phyloP scores from a whole-genome alignment of 2,888 invertebrate genomes.

The Amiota mariae region DNA sequence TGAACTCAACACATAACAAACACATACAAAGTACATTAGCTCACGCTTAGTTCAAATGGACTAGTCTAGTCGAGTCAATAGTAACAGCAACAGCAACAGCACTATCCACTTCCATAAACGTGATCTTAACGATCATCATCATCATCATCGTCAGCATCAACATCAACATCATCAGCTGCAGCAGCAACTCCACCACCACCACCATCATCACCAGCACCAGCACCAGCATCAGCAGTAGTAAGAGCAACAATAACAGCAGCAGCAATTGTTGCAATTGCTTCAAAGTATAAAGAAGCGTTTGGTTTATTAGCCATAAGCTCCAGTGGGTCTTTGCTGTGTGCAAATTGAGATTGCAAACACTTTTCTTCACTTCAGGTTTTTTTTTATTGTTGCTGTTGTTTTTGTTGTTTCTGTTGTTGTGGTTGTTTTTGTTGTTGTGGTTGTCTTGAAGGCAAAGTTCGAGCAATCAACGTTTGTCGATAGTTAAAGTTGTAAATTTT shows the following conservation, averaged over 20 bases:
- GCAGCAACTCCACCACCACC: not conserved
- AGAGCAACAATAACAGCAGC: not conserved
- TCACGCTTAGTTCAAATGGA: too few species aligned
- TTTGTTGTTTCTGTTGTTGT: not conserved
- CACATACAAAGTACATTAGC: too few species aligned
- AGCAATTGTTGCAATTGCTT: not conserved
- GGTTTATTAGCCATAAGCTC: not conserved
- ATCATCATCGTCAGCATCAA: too few species aligned
- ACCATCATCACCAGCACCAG: too few species aligned
- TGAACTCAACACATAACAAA: not conserved
- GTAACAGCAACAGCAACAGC: too few species aligned
- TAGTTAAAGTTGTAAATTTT: not conserved
- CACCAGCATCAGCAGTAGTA: not conserved
- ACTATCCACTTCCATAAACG: not conserved
- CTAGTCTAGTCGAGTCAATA: too few species aligned
- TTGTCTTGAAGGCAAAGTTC: not conserved
- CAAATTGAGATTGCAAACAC: constrained; percentile 21
- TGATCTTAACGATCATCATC: constrained; percentile 1
- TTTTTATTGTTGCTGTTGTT: too few species aligned
- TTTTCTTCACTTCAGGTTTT: not conserved
- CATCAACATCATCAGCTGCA: not conserved
- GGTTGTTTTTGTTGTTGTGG: not conserved
- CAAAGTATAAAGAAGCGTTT: too few species aligned
- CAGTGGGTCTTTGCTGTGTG: not conserved
- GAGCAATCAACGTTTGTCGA: constrained; percentile 22